Base-by-base conservation (phyloP, 2,888 invertebrate genomes). In the Harmothoe impar region DNA sequence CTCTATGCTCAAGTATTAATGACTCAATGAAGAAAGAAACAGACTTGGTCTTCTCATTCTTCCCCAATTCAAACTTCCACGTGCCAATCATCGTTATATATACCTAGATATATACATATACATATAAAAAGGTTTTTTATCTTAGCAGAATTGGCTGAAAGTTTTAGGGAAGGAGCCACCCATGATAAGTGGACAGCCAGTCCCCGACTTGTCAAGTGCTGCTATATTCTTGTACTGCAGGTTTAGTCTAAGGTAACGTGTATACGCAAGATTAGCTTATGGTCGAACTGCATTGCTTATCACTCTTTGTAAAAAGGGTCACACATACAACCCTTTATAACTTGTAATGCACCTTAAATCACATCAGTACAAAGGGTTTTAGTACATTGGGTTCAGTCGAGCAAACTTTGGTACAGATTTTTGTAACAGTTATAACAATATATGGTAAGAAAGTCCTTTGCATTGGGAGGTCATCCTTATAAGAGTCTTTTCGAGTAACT, bases 91-190 rank as follows among this genome's bases (percentile, higher is more conserved):
- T 81, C 1, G 43, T 43, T 43, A 43, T 43, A 43, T 43, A 43
- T 43, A 43, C 43, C 43, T 81, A 81, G 20, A 29, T 72, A 72
- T 72, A 29, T 29, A 72, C 72, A 72, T n/a, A 35, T 77, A 84
- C 54, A 23, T 29, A 86, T 54, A 86, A 25, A 54, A 54, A 5
- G 25, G 7, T 52, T 20, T 43, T 81, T 33, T 23, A 81, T 81
- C 81, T 81, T 86, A 86, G 52, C 86, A 86, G 86, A 86, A 86
- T 56, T 56, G 86, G 86, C 86, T 86, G 86, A 86, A 86, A 86
- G 81, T 81, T 81, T 81, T 10, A 43, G 81, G 81, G 43, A 81
- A n/a, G 33, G 72, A 25, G 72, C 29, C 72, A 72, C 72, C 72
- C 15, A 12, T 72, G 72, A 72, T 72, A 72, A 72, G 62, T 29